Conservation (phyloP, 2,797 vertebrate genomes). For the Alectoris magna region DNA sequence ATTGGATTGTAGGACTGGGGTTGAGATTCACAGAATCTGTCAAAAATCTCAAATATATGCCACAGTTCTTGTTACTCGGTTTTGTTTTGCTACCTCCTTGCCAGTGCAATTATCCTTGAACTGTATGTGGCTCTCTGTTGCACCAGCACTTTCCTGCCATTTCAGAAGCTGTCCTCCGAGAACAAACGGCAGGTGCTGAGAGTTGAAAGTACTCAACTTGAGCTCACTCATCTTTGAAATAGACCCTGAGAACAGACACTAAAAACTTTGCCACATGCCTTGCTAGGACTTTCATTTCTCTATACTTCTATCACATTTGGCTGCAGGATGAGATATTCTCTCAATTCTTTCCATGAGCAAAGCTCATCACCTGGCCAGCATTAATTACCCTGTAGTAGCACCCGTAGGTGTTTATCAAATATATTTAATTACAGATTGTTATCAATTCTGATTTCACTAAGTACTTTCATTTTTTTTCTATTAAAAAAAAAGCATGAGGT, state of each 20-base stretch:
- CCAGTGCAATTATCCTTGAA: neutral
- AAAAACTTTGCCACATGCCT: neutral
- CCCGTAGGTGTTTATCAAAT: neutral
- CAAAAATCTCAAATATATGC: neutral
- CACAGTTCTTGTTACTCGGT: neutral
- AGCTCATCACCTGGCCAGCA: neutral
- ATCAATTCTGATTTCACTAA: neutral
- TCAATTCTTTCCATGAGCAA: neutral
- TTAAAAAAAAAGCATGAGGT: neutral
- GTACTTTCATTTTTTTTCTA: neutral
- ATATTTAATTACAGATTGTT: neutral
- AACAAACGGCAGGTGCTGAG: too few species aligned
- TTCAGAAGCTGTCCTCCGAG: too few species aligned
- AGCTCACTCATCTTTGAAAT: too few species aligned
- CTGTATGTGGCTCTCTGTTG: too few species aligned
- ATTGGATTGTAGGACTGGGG: neutral
- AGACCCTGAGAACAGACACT: neutral
- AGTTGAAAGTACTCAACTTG: too few species aligned
- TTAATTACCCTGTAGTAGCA: neutral
- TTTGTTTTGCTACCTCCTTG: neutral
- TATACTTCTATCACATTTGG: neutral
- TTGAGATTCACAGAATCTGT: neutral
- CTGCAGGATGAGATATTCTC: neutral
- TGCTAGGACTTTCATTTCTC: neutral
- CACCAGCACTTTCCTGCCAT: too few species aligned